Evolutionary conservation across 2,113 vertebrate genomes (phyloP).

Genomic region (Rhea pennata): DNA sequence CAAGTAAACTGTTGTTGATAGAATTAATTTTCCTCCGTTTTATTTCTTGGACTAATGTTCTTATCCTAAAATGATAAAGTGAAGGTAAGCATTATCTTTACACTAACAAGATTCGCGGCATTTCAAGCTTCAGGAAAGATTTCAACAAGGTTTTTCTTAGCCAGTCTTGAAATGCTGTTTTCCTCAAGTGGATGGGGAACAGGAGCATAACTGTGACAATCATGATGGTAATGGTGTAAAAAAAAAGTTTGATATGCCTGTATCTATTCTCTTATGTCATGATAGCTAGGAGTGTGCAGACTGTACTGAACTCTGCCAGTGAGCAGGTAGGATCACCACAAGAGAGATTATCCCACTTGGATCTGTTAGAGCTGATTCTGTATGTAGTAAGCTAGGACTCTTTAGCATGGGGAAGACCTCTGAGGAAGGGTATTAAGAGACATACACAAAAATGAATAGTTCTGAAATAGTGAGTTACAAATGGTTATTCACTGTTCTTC

Average conservation of each 20-base stretch:
- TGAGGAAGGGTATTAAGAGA: not conserved
- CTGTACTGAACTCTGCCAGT: not conserved
- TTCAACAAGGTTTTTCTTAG: not conserved
- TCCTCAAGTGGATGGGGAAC: not conserved
- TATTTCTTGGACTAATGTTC: not conserved
- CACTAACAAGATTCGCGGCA: not conserved
- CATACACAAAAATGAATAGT: not conserved
- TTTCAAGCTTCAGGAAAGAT: not conserved
- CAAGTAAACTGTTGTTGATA: not conserved
- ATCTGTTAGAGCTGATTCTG: not conserved
- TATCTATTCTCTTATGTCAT: not conserved
- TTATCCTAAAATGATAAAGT: not conserved
- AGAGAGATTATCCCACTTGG: not conserved
- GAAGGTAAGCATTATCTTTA: not conserved
- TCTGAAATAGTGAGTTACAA: not conserved
- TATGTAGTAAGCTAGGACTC: not conserved
- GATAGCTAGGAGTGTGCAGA: accelerated
- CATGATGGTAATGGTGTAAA: not conserved
- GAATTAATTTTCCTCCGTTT: not conserved
- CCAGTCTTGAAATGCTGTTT: not conserved
- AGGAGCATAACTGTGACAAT: not conserved
- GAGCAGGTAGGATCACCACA: not conserved
- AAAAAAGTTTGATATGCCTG: not conserved
- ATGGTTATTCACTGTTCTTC: not conserved
- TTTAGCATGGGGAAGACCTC: not conserved